Evolutionary conservation across 2,113 vertebrate genomes (phyloP).

Genomic region (Callospermophilus lateralis): DNA sequence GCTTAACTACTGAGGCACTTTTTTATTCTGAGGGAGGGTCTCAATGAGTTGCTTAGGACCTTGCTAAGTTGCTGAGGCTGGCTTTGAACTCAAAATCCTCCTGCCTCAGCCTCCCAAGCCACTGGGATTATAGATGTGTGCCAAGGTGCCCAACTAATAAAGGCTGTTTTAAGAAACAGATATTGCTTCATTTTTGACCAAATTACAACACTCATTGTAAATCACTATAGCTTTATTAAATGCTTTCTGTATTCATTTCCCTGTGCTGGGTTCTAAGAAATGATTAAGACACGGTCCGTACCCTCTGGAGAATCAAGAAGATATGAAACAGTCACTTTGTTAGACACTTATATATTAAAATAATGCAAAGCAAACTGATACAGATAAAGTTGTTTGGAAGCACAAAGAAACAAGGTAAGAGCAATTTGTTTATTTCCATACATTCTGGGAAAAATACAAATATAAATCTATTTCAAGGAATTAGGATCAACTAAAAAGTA

Average conservation of each 20-base stretch:
- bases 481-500: not conserved
- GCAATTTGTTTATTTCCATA: not conserved
- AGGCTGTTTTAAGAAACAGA: not conserved
- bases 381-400: not conserved
- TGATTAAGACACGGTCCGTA: not conserved
- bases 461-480: constrained; percentile 13
- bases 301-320: not conserved
- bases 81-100: too few species aligned
- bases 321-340: not conserved
- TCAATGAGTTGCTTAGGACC: too few species aligned
- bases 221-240: not conserved
- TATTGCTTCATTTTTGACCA: not conserved
- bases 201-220: not conserved
- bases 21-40: too few species aligned
- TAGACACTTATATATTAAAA: not conserved
- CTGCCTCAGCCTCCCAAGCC: too few species aligned
- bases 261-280: not conserved
- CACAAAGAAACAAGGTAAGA: not conserved
- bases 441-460: not conserved
- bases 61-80: too few species aligned
- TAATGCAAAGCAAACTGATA: not conserved
- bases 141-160: too few species aligned
- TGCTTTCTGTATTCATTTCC: not conserved
- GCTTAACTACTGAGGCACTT: too few species aligned
- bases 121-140: too few species aligned